Percentiles rank a stretch among this genome's conserved stretches.
Conservation (phyloP, 2,113 vertebrate genomes). For the Microcebus murinus region DNA sequence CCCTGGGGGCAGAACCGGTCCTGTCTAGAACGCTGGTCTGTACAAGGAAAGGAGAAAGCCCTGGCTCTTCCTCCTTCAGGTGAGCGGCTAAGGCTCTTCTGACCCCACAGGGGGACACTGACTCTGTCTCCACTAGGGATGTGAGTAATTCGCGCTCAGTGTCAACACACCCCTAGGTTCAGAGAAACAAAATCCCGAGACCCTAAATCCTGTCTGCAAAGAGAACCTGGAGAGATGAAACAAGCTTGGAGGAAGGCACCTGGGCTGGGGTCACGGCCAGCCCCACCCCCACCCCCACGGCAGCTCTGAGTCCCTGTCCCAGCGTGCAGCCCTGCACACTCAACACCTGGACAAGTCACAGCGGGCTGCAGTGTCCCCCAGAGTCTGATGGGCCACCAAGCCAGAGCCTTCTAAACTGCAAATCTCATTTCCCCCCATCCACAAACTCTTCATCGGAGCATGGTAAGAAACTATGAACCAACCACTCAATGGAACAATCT, state of each 20-base stretch:
- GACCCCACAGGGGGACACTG: background rate
- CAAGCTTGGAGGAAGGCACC: background rate
- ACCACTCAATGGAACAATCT: background rate
- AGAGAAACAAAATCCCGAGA: background rate
- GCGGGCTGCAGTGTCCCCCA: background rate
- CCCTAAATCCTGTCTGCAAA: background rate
- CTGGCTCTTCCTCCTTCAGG: background rate
- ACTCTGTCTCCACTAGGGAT: background rate
- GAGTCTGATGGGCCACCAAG: background rate
- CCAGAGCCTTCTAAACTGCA: background rate
- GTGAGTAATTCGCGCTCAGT: background rate
- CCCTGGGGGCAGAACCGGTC: background rate
- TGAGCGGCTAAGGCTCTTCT: background rate
- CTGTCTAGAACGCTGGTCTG: background rate
- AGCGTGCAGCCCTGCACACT: no score
- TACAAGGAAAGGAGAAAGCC: background rate
- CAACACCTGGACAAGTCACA: no score
- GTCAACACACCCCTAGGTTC: background rate
- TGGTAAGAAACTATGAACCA: background rate
- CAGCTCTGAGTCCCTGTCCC: no score
- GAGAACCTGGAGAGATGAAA: background rate
- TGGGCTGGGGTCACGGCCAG: background rate
- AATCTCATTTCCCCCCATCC: background rate
- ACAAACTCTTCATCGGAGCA: background rate
- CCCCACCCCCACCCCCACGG: rapidly evolving